Evolutionary conservation across 2,797 vertebrate genomes (phyloP), one percentile per base, ranked within the genome.

Genomic region (Zenarchopterus dispar): DNA sequence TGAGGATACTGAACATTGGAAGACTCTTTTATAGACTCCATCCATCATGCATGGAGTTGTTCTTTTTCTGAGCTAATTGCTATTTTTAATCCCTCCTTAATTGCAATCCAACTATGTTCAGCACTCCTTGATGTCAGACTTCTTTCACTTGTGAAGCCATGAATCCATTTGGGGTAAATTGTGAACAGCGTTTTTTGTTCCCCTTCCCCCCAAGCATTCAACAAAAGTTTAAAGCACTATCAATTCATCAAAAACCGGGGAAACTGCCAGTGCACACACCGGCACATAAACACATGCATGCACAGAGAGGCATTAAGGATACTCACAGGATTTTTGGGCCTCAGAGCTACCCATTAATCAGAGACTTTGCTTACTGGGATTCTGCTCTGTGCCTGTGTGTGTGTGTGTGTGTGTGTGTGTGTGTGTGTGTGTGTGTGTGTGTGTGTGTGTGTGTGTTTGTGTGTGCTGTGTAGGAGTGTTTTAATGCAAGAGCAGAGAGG

Each of bases 321-420:
- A 84, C 73, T 80, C 68, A 23, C 47, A 56, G 67, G 70, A 80
- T 78, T 72, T 75, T 66, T 56, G 66, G 58, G 75, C 77, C 88
- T 84, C 66, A 73, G 45, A 90, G 87, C 84, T 61, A 84, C 57
- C 76, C 81, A 91, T 92, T 91, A 91, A 92, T 92, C 87, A 91
- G 24, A 83, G 57, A 75, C 61, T 71, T 82, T 73, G 74, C 80
- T 82, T 76, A 70, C 71, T 75, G 61, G 26, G 55, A 62, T 82
- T 84, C 36, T 46, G 67, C 17, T 69, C n/a, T 71, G 28, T 19
- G 11, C 39, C 5, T 36, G 33, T 49, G 50, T 28, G 46, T 36
- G 17, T 43, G 13, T 47, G 15, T 46, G 50, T 56, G 9, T 39
- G 36, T 69, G 46, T 65, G 21, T 68, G 31, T 13, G 19, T 67